A percentile compares a stretch with the other conserved stretches of the same genome.
Evolutionary conservation across 2,797 vertebrate species (phyloP).

Genomic region (Novumbra hubbsi): DNA sequence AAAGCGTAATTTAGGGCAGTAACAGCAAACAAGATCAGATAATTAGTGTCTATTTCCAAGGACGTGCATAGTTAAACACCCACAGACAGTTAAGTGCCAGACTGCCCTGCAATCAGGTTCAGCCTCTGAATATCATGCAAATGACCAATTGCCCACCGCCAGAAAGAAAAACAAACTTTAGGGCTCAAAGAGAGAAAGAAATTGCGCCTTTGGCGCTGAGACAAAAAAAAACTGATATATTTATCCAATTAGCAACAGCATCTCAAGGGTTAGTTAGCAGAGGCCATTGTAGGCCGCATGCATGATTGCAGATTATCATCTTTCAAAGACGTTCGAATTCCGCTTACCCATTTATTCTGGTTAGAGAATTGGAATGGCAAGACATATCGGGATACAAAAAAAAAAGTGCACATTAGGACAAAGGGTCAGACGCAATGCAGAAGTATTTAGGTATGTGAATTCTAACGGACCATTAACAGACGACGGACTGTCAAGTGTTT

Average conservation of each 20-base stretch:
- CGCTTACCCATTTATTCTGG: slow-evolving; percentile 78
- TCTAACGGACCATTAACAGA: slow-evolving; percentile 35
- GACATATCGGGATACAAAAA: slow-evolving; percentile 65
- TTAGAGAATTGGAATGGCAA: slow-evolving; percentile 48
- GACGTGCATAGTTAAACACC: slow-evolving; percentile 79
- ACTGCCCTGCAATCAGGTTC: slow-evolving; percentile 77
- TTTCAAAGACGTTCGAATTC: slow-evolving; percentile 56
- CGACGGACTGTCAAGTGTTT: background rate
- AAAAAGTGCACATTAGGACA: slow-evolving; percentile 64
- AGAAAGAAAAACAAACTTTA: slow-evolving; percentile 59
- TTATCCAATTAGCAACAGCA: slow-evolving; percentile 67
- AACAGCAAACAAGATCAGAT: slow-evolving; percentile 78
- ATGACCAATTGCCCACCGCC: slow-evolving; percentile 67
- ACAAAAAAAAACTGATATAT: slow-evolving; percentile 56
- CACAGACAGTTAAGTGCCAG: slow-evolving; percentile 74
- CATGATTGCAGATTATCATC: slow-evolving; percentile 72
- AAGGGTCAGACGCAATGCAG: slow-evolving; percentile 44
- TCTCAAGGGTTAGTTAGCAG: slow-evolving; percentile 65
- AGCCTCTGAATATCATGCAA: slow-evolving; percentile 65
- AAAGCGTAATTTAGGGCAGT: slow-evolving; percentile 75
- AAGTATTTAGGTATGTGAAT: slow-evolving; percentile 11
- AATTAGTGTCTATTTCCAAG: slow-evolving; percentile 84
- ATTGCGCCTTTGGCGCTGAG: slow-evolving; percentile 55
- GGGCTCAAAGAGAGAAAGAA: slow-evolving; percentile 11
- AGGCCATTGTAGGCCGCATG: slow-evolving; percentile 54